Evolutionary conservation across 2,888 invertebrate genomes (phyloP).

Genomic region (Aphidius colemani): DNA sequence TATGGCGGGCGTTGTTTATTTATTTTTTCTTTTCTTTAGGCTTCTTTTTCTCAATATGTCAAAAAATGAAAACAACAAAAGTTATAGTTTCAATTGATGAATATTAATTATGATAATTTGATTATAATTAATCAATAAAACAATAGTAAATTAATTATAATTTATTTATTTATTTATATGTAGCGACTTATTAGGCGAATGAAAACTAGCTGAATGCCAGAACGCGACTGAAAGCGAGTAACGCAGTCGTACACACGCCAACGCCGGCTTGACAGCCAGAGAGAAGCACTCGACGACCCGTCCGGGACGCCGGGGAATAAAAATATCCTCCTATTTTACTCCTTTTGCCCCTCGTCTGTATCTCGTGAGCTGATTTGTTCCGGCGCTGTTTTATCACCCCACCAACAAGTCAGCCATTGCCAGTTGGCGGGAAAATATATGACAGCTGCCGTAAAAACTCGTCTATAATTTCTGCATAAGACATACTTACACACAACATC

Average conservation of each 20-base stretch:
- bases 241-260: slow-evolving; percentile 34
- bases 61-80: not conserved
- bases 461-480: slow-evolving; percentile 4
- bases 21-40: not conserved
- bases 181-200: not conserved
- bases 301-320: slow-evolving; percentile 26
- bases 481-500: slow-evolving; percentile 12
- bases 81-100: not conserved
- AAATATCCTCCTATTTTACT: not conserved
- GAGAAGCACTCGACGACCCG: not conserved
- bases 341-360: slow-evolving; percentile 10
- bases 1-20: slow-evolving; percentile 18
- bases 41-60: slow-evolving; percentile 1
- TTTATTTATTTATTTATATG: too few species aligned
- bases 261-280: slow-evolving; percentile 44
- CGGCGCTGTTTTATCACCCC: slow-evolving; percentile 13
- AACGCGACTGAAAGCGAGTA: slow-evolving; percentile 30
- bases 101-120: not conserved
- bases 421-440: slow-evolving; percentile 48
- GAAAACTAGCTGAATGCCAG: slow-evolving; percentile 33
- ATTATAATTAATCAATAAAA: not conserved
- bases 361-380: slow-evolving; percentile 10
- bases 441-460: slow-evolving; percentile 34
- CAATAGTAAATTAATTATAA: too few species aligned
- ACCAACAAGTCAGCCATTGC: slow-evolving; percentile 27